A percentile compares a stretch with the other conserved stretches of the same genome.
These are phyloP conservation scores for Acrobeloides nanus DNA, from an alignment of 2,888 invertebrate genomes.

Conservation along the genomic window DNA sequence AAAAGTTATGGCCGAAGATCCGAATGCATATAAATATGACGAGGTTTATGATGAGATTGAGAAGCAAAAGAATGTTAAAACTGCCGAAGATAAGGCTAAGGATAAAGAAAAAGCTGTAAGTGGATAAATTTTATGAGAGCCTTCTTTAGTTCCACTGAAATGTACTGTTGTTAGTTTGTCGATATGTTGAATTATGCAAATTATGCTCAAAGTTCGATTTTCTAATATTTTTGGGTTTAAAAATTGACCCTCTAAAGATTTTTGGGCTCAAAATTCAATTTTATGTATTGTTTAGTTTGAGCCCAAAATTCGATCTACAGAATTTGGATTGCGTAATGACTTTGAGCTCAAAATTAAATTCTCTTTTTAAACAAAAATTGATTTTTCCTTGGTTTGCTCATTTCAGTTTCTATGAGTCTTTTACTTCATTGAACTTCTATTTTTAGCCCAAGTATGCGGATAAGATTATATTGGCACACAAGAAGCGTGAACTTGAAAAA, in stretches of 20 bases:
- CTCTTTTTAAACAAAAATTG: too few relatives aligned
- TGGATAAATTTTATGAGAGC: slow-evolving; percentile 23
- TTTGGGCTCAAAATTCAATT: background rate
- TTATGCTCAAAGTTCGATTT: too few relatives aligned
- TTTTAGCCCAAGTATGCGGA: slow-evolving; percentile 76
- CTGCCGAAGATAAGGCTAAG: too few relatives aligned
- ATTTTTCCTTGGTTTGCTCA: too few relatives aligned
- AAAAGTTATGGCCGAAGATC: slow-evolving; percentile 79
- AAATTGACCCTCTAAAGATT: background rate
- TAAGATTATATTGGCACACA: slow-evolving; percentile 67
- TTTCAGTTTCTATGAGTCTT: background rate
- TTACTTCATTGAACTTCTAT: background rate
- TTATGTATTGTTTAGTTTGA: slow-evolving; percentile 5
- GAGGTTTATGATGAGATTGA: slow-evolving; percentile 85
- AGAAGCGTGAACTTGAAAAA: slow-evolving; percentile 78
- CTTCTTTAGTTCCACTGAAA: too few relatives aligned
- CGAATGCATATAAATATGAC: slow-evolving; percentile 89
- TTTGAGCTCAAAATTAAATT: too few relatives aligned
- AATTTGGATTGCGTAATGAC: too few relatives aligned
- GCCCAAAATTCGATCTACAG: background rate
- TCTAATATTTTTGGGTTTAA: slow-evolving; percentile 6
- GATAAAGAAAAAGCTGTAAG: too few relatives aligned
- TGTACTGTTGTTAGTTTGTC: too few relatives aligned
- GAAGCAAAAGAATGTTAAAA: slow-evolving; percentile 56
- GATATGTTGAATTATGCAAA: too few relatives aligned